Evolutionary conservation across 35 echinoderm and acorn worm species (phyloP).

Genomic region (Chiridota heheva): DNA sequence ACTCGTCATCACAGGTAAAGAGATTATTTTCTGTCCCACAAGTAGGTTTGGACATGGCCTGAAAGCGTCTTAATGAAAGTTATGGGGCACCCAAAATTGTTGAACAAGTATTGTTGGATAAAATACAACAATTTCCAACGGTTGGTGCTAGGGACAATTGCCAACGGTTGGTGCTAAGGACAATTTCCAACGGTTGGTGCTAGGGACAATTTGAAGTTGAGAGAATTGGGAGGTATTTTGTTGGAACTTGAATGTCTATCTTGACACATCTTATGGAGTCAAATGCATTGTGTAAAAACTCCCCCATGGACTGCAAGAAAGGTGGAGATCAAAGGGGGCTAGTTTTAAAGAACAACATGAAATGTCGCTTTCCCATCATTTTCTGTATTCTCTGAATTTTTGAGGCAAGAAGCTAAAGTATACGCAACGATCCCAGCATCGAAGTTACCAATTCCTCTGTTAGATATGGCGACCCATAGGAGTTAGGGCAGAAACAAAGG

Average conservation of each 20-base stretch:
- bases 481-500: background rate
- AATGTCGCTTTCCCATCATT: constrained; percentile 21
- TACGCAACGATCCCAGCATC: constrained; percentile 32
- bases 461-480: no score
- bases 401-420: background rate
- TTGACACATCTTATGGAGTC: constrained; percentile 24
- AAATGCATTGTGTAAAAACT: constrained; percentile 23
- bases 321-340: constrained; percentile 3
- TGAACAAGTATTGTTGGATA: constrained; percentile 1
- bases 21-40: no score
- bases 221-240: constrained; percentile 5
- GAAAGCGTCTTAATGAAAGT: constrained; percentile 1
- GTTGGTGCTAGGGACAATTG: no score
- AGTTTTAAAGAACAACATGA: constrained; percentile 9
- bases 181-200: background rate
- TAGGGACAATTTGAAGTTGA: constrained; percentile 3
- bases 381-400: constrained; percentile 3
- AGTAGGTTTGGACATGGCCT: constrained; percentile 1
- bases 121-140: constrained; percentile 17
- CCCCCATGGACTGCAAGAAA: constrained; percentile 29
- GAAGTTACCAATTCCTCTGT: background rate
- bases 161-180: no score
- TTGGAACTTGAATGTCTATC: constrained; percentile 6
- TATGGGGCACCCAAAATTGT: no score
- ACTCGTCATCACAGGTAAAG: no score